Evolutionary conservation across 2,113 vertebrate species (phyloP).

Genomic region (Bubo blakistoni): DNA sequence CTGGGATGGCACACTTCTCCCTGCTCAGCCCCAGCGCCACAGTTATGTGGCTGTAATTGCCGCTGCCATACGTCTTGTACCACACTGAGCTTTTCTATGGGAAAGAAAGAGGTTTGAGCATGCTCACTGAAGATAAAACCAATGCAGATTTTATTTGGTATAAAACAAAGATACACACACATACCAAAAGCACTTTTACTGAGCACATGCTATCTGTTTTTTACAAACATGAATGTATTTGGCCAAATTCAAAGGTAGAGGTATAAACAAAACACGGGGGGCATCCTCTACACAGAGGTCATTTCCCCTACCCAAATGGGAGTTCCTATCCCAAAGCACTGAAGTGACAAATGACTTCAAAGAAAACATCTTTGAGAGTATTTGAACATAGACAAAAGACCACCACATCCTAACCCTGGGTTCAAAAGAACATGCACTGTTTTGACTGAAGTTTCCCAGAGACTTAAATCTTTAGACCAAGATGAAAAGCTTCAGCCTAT

Average conservation of each 20-base stretch:
- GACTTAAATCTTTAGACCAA: neutral
- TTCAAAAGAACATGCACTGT: neutral
- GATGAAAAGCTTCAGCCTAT: neutral
- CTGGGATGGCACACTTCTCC: neutral
- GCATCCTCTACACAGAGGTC: neutral
- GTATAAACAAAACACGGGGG: neutral
- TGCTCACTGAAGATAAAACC: neutral
- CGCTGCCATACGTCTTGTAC: fast-evolving
- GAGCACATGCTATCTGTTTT: neutral
- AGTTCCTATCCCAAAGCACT: neutral
- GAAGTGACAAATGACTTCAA: neutral
- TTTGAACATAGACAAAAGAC: neutral
- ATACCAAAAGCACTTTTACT: neutral
- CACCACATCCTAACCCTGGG: neutral
- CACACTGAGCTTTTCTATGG: neutral
- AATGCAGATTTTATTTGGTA: conserved; percentile 20
- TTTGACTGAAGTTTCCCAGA: neutral
- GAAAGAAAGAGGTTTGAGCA: neutral
- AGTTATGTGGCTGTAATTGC: neutral
- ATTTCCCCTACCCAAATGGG: neutral
- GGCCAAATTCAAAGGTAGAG: conserved; percentile 5
- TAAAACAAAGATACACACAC: neutral
- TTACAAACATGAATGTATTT: neutral
- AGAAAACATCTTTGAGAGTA: neutral
- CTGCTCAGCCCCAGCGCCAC: neutral